Evolutionary conservation across 2,113 vertebrate genomes (phyloP).

Genomic region (Podarcis raffonei): DNA sequence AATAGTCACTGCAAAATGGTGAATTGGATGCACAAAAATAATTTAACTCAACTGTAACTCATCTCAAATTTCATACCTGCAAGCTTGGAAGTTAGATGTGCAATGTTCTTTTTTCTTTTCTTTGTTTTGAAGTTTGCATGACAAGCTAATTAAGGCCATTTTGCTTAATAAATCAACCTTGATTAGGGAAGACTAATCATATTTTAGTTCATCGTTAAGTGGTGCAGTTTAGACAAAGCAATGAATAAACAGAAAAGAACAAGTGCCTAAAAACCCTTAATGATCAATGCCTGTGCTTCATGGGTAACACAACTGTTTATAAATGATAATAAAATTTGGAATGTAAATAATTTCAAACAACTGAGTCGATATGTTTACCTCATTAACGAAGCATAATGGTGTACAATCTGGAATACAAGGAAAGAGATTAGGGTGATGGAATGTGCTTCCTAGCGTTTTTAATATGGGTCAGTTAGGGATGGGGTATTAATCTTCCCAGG

Average conservation of each 20-base stretch:
- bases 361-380: constrained; percentile 31
- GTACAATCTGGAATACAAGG: constrained; percentile 20
- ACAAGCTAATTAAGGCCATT: constrained; percentile 28
- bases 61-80: not conserved
- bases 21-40: not conserved
- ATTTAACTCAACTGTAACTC: not conserved
- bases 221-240: constrained; percentile 21
- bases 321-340: constrained; percentile 32
- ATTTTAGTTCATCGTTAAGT: constrained; percentile 36
- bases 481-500: constrained; percentile 20
- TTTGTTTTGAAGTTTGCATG: constrained; percentile 10
- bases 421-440: constrained; percentile 24
- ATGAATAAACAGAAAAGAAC: constrained; percentile 1
- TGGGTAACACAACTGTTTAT: constrained; percentile 17
- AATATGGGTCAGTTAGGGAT: constrained; percentile 16
- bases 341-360: constrained; percentile 39
- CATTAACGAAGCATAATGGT: constrained; percentile 22
- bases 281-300: constrained; percentile 5
- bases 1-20: not conserved
- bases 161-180: constrained; percentile 25
- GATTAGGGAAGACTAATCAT: constrained; percentile 29
- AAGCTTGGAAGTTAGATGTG: constrained; percentile 21
- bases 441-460: not conserved
- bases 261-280: constrained; percentile 10
- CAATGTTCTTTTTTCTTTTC: not conserved